These are phyloP conservation scores for Hybognathus amarus DNA, from an alignment of 2,797 vertebrate species.

Conservation along the genomic window DNA sequence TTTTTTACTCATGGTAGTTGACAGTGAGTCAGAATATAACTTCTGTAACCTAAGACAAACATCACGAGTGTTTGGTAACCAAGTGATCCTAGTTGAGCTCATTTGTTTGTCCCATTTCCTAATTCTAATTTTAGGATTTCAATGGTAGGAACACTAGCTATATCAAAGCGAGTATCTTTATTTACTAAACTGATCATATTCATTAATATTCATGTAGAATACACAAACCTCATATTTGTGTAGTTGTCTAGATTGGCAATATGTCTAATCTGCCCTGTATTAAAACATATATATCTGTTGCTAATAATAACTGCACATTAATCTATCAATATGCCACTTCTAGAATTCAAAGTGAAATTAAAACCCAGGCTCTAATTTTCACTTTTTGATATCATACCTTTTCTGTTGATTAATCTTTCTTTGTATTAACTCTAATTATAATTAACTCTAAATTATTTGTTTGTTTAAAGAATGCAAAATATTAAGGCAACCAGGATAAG, in stretches of 20 bases:
- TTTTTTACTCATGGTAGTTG: background rate
- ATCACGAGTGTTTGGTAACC: conserved; percentile 14
- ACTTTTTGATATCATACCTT: too few relatives aligned
- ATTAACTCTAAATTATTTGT: too few relatives aligned
- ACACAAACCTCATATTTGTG: background rate
- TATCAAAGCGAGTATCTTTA: background rate
- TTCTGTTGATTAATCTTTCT: too few relatives aligned
- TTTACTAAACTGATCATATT: background rate
- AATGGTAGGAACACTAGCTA: background rate
- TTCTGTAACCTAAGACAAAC: background rate
- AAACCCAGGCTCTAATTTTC: background rate
- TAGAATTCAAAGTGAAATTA: background rate
- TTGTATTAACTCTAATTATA: too few relatives aligned
- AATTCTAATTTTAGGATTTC: background rate
- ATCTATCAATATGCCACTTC: background rate
- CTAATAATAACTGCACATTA: background rate
- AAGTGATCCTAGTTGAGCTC: background rate
- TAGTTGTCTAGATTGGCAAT: background rate
- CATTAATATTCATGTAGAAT: background rate
- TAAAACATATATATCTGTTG: background rate
- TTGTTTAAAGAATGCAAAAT: too few relatives aligned
- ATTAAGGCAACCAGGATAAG: too few relatives aligned
- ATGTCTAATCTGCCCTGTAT: background rate
- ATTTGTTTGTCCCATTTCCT: background rate
- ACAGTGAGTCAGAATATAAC: background rate